A percentile compares a stretch with the other conserved stretches of the same genome.
These are phyloP conservation scores for Edolisoma coerulescens DNA, from an alignment of 2,113 vertebrate species.

Conservation along the genomic window DNA sequence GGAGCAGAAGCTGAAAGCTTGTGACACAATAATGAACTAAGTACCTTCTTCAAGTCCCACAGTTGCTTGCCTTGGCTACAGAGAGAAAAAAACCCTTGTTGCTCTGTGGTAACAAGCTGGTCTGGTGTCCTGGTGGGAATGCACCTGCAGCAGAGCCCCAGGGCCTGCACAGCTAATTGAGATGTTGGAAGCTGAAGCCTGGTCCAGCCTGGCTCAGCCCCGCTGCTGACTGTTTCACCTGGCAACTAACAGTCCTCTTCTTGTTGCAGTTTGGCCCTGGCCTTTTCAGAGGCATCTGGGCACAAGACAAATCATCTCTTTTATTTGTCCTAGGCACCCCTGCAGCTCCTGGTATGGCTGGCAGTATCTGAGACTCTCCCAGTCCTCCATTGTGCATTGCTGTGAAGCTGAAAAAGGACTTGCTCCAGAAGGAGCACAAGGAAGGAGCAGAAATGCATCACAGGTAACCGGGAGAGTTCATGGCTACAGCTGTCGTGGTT, in stretches of 20 bases:
- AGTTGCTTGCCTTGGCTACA: neutral
- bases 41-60: neutral
- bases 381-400: neutral
- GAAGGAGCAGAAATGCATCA: neutral
- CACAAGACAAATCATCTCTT: neutral
- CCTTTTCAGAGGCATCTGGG: neutral
- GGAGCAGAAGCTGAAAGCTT: neutral
- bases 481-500: neutral
- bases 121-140: neutral
- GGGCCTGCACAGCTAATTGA: neutral
- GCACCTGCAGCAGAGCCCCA: neutral
- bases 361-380: neutral
- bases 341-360: neutral
- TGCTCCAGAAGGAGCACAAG: neutral
- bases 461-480: neutral
- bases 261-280: neutral
- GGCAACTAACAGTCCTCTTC: neutral
- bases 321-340: neutral
- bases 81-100: neutral
- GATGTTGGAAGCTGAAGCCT: neutral
- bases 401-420: neutral
- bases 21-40: accelerated
- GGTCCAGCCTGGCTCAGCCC: neutral
- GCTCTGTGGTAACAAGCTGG: neutral
- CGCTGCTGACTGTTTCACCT: neutral